Conservation (phyloP, 2,113 vertebrate species). For the Oncorhynchus kisutch region DNA sequence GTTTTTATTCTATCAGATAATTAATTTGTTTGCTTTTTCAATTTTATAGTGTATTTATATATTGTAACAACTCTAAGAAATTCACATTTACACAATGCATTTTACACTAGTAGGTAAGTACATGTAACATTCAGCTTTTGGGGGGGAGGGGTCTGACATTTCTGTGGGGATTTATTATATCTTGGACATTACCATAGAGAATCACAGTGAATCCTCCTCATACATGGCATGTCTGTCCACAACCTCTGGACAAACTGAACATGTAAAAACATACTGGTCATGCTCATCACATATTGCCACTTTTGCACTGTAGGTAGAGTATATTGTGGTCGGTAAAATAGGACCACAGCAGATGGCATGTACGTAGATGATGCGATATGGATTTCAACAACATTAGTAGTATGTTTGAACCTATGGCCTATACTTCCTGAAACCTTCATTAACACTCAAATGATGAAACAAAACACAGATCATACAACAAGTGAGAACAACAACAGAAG, state of each 20-base stretch:
- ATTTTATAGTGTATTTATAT: slow-evolving; percentile 61
- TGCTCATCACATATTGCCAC: slow-evolving; percentile 27
- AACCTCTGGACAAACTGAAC: not conserved
- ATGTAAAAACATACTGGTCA: slow-evolving; percentile 46
- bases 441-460: slow-evolving; percentile 37
- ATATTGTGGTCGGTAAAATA: not conserved
- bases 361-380: slow-evolving; percentile 47
- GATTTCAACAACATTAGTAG: slow-evolving; percentile 27
- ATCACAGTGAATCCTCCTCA: slow-evolving; percentile 47
- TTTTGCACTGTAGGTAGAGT: slow-evolving; percentile 42
- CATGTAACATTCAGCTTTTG: slow-evolving; percentile 67
- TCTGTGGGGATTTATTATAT: slow-evolving; percentile 15
- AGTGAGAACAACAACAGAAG: slow-evolving; percentile 13
- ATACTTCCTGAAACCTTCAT: slow-evolving; percentile 48
- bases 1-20: slow-evolving; percentile 68
- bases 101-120: slow-evolving; percentile 74
- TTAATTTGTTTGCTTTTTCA: slow-evolving; percentile 63
- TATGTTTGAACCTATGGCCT: slow-evolving; percentile 40
- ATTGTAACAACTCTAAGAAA: slow-evolving; percentile 74
- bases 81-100: slow-evolving; percentile 77
- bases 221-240: slow-evolving; percentile 32
- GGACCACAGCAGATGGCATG: slow-evolving; percentile 21
- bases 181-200: slow-evolving; percentile 33
- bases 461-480: slow-evolving; percentile 40
- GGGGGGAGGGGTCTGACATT: slow-evolving; percentile 40